These are phyloP conservation scores for Tanaodytes sp. DNA, from an alignment of 2,888 invertebrate genomes.

Conservation along the genomic window DNA sequence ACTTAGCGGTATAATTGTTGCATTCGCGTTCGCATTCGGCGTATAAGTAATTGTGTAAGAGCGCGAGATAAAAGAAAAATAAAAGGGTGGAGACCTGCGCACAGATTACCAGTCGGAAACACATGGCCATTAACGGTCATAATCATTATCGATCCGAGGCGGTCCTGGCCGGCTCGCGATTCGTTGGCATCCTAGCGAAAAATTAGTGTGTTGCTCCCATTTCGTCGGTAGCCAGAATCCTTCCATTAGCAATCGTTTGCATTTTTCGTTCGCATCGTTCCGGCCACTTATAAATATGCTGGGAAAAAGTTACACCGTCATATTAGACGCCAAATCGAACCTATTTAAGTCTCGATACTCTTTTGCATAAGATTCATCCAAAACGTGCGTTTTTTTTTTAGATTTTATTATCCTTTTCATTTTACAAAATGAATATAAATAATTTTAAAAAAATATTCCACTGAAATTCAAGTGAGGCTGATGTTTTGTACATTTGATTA, in stretches of 20 bases:
- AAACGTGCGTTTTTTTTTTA: too few relatives aligned
- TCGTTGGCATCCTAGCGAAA: slow-evolving; percentile 42
- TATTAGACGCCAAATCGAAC: slow-evolving; percentile 14
- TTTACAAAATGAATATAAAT: not conserved
- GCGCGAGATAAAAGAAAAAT: slow-evolving; percentile 42
- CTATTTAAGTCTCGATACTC: slow-evolving; percentile 10
- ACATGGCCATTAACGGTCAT: slow-evolving; percentile 70
- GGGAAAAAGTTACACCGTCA: slow-evolving; percentile 25
- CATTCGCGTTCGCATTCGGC: slow-evolving; percentile 35
- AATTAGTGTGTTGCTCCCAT: slow-evolving; percentile 38
- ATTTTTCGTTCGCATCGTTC: slow-evolving; percentile 33
- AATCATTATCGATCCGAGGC: slow-evolving; percentile 69
- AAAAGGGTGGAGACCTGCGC: slow-evolving; percentile 11
- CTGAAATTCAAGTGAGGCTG: too few relatives aligned
- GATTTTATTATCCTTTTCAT: not conserved
- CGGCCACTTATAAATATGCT: slow-evolving; percentile 13
- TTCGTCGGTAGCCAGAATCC: slow-evolving; percentile 35
- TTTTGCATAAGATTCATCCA: slow-evolving; percentile 15
- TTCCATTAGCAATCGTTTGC: slow-evolving; percentile 47
- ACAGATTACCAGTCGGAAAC: slow-evolving; percentile 59
- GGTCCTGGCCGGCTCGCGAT: slow-evolving; percentile 16
- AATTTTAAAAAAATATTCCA: too few relatives aligned
- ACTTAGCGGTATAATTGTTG: slow-evolving; percentile 49
- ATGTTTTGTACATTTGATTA: too few relatives aligned
- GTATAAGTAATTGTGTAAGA: slow-evolving; percentile 46